Percentiles rank a stretch among this genome's conserved stretches.
These are phyloP conservation scores for Sericinus montela DNA, from an alignment of 2,888 invertebrate species.

Conservation along the genomic window DNA sequence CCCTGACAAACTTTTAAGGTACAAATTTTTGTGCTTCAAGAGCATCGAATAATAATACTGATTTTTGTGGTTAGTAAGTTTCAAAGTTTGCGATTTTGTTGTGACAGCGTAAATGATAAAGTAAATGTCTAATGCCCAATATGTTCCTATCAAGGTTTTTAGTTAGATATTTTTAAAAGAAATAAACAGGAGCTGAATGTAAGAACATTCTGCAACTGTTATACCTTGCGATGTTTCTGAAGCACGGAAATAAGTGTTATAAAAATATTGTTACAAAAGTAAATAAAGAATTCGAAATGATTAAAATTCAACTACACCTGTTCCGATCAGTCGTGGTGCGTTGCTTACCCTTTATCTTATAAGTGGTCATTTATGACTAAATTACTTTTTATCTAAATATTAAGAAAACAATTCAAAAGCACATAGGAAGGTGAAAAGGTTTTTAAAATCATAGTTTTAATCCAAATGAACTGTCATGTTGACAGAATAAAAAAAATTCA, in stretches of 20 bases:
- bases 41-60: constrained; percentile 60
- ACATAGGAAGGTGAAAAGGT: constrained; percentile 15
- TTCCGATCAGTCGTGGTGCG: constrained; percentile 56
- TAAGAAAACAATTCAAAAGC: constrained; percentile 29
- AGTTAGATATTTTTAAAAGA: not conserved
- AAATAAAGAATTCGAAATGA: constrained; percentile 62
- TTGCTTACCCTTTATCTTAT: constrained; percentile 25
- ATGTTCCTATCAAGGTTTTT: not conserved
- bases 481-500: not conserved
- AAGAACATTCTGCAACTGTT: not conserved
- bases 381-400: constrained; percentile 28
- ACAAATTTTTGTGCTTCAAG: constrained; percentile 56
- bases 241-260: constrained; percentile 50
- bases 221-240: constrained; percentile 30
- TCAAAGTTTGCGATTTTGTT: not conserved
- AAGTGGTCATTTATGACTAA: constrained; percentile 22
- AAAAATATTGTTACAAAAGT: constrained; percentile 62
- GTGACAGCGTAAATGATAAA: no score
- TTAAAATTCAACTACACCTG: constrained; percentile 37
- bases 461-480: not conserved
- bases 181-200: not conserved
- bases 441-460: not conserved
- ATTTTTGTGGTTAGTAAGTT: constrained; percentile 22
- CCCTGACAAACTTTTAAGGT: constrained; percentile 42
- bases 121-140: not conserved